Conservation (phyloP, 2,113 vertebrate genomes). For the Nerophis lumbriciformis region DNA sequence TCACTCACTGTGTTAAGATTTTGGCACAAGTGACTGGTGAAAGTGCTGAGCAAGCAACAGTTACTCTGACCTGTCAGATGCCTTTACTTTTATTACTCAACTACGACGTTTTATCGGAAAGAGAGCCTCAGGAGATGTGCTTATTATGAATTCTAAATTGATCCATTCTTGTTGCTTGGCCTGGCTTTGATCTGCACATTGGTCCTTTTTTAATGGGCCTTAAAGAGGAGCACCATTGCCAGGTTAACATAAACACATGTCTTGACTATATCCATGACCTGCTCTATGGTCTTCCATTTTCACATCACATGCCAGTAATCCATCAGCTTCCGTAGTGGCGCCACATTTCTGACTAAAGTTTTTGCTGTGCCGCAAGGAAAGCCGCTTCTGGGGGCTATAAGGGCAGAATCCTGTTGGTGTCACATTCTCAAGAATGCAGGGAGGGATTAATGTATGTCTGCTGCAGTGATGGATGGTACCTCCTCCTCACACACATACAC, state of each 20-base stretch:
- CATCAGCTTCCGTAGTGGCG: slow-evolving; percentile 2
- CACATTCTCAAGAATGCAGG: slow-evolving; percentile 70
- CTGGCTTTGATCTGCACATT: slow-evolving; percentile 15
- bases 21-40: slow-evolving; percentile 26
- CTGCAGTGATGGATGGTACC: slow-evolving; percentile 65
- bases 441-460: slow-evolving; percentile 65
- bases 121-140: slow-evolving; percentile 2
- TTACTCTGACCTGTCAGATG: neutral
- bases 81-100: neutral
- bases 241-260: slow-evolving; percentile 38
- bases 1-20: slow-evolving; percentile 33
- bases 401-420: slow-evolving; percentile 46
- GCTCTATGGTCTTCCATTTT: slow-evolving; percentile 17
- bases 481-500: neutral
- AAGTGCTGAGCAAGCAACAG: slow-evolving; percentile 33
- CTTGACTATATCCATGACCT: slow-evolving; percentile 29
- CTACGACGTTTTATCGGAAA: slow-evolving; percentile 7
- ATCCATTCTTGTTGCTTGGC: slow-evolving; percentile 36
- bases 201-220: slow-evolving; percentile 25
- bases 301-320: slow-evolving; percentile 5
- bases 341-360: slow-evolving; percentile 20
- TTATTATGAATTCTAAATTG: slow-evolving; percentile 12
- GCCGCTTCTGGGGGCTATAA: neutral
- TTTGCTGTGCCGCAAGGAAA: slow-evolving; percentile 6
- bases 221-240: slow-evolving; percentile 33